A percentile compares a stretch with the other conserved stretches of the same genome.
These are phyloP conservation scores for Heteromurus nitidus DNA, from an alignment of 2,888 invertebrate species.

Conservation along the genomic window DNA sequence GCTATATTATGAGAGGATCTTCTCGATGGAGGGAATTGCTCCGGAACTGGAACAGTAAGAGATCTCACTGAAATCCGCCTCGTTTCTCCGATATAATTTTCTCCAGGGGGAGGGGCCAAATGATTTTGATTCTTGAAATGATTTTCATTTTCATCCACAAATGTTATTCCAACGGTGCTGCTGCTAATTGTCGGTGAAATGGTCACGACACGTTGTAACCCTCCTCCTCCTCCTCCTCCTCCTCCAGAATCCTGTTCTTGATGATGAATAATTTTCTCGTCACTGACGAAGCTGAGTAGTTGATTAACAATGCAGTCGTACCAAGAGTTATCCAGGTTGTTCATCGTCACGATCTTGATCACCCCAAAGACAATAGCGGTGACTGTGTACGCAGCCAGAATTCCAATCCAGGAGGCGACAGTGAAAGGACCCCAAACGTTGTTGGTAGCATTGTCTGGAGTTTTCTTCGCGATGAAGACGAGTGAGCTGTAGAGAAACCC, in stretches of 20 bases:
- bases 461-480: slow-evolving; percentile 64
- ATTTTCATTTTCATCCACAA: slow-evolving; percentile 28
- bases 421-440: slow-evolving; percentile 66
- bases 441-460: slow-evolving; percentile 31
- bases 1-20: not conserved
- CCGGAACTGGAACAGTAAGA: not conserved
- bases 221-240: too few relatives aligned
- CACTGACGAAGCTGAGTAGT: slow-evolving; percentile 59
- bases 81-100: not conserved
- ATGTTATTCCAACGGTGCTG: not conserved
- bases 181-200: slow-evolving; percentile 13
- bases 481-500: slow-evolving; percentile 54
- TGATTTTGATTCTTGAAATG: not conserved
- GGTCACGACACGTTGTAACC: too few relatives aligned
- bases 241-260: not conserved
- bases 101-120: not conserved
- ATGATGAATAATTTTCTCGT: slow-evolving; percentile 19
- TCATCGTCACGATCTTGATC: slow-evolving; percentile 66
- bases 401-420: slow-evolving; percentile 66
- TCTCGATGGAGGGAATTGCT: not conserved
- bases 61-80: slow-evolving; percentile 18
- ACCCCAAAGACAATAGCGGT: slow-evolving; percentile 64
- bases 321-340: slow-evolving; percentile 67
- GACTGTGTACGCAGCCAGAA: slow-evolving; percentile 53
- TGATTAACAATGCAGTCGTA: slow-evolving; percentile 67